These are phyloP conservation scores for Gymnarchus niloticus DNA, from an alignment of 2,113 vertebrate species.

Conservation along the genomic window DNA sequence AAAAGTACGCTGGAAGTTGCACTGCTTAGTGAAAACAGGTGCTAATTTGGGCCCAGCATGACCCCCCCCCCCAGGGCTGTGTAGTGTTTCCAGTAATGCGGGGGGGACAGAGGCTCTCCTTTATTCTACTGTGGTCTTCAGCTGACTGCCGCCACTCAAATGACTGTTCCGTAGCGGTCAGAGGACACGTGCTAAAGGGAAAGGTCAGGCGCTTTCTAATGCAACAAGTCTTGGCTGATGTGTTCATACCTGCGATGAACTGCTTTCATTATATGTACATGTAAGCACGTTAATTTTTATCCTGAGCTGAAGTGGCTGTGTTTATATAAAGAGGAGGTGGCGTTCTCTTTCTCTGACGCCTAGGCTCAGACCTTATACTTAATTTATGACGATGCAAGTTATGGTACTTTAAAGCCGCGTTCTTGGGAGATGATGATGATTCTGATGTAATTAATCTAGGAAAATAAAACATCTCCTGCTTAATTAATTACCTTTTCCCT, in stretches of 20 bases:
- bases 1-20: not conserved
- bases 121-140: not conserved
- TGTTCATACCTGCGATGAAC: too few species aligned
- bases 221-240: not conserved
- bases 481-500: not conserved
- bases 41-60: not conserved
- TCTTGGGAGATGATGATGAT: slow-evolving; percentile 11
- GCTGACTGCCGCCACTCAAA: not conserved
- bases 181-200: not conserved
- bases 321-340: not conserved
- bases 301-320: not conserved
- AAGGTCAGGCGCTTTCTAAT: not conserved
- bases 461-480: not conserved
- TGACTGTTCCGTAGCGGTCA: not conserved
- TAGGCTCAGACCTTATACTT: not conserved
- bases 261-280: not conserved
- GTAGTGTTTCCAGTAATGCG: not conserved
- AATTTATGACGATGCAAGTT: not conserved
- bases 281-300: not conserved
- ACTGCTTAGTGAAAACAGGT: not conserved
- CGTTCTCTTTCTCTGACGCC: not conserved
- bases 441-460: not conserved
- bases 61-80: too few species aligned
- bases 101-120: not conserved
- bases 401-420: not conserved